Percentiles rank a stretch among this genome's conserved stretches.
Evolutionary conservation across 2,888 invertebrate species (phyloP).

Genomic region (Athalia rosae): DNA sequence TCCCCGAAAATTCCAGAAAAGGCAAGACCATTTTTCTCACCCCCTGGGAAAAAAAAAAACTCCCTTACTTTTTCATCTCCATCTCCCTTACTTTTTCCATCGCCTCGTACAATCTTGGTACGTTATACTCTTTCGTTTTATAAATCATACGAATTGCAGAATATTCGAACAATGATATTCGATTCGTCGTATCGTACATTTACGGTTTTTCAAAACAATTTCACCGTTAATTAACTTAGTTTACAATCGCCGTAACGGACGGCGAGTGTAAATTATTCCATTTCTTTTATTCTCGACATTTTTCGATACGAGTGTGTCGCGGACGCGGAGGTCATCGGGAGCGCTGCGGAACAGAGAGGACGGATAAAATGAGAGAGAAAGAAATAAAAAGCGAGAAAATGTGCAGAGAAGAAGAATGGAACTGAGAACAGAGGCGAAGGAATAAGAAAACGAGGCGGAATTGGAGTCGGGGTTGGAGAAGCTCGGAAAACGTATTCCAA

Average conservation of each 20-base stretch:
- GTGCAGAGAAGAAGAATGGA: constrained; percentile 31
- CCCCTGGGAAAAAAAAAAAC: background rate
- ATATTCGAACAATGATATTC: background rate
- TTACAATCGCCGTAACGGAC: too few relatives aligned
- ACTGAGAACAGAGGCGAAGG: constrained; percentile 35
- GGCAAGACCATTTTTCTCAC: constrained; percentile 34
- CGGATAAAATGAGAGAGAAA: constrained; percentile 47
- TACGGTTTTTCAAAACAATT: too few relatives aligned
- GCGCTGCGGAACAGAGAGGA: background rate
- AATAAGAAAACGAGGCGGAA: constrained; percentile 28
- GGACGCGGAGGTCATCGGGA: background rate
- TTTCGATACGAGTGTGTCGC: constrained; percentile 6
- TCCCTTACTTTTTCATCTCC: background rate
- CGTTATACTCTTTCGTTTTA: background rate
- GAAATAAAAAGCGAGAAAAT: constrained; percentile 23
- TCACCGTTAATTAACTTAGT: too few relatives aligned
- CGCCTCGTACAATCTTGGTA: background rate
- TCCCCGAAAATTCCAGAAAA: constrained; percentile 29
- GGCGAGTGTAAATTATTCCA: too few relatives aligned
- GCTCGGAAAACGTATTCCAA: constrained; percentile 63
- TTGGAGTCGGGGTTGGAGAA: constrained; percentile 38
- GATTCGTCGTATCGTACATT: too few relatives aligned
- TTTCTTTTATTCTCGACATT: too few relatives aligned
- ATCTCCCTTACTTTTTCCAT: constrained; percentile 2
- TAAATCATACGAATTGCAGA: background rate